Evolutionary conservation across 1,140 invertebrate genomes (phyloP), one percentile per base, ranked within the genome.

Genomic region (Drosophila burlai): DNA sequence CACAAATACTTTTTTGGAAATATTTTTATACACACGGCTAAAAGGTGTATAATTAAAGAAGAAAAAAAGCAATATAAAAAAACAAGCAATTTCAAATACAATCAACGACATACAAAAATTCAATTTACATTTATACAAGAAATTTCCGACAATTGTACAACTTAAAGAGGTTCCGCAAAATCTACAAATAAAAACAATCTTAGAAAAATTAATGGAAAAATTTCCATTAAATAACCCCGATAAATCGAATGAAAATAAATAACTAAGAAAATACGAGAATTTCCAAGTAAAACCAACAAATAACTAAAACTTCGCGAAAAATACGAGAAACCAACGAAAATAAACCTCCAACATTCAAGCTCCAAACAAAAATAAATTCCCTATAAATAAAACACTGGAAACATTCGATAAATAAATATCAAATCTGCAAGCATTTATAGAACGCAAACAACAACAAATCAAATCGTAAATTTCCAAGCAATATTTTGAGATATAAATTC

Each of bases 21-120:
- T 64, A 76, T 75, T 75, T 75, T 49, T 18, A 75, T 74, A 74
- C 71, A 52, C 68, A 52, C 64, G 15, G 63, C 16, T 7, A 38
- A 45, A 24, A 55, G 38, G 47, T 71, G 47, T 46, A 36, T 40
- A 10, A 46, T 46, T 18, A 38, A 65, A 10, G 15, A 16, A 67
- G 36, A 67, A 52, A 68, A 15, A 65, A 49, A 61, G 36, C 38
- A 73, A 58, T 21, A 21, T 26, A 24, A 42, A 69, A 49, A 58
- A 26, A 62, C 47, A 34, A 59, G 38, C 72, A 58, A 65, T 21
- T 40, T 31, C 38, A 68, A 21, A 49, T 18, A 50, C 26, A 36
- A 52, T 26, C 34, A 66, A 68, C 34, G 21, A 57, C 26, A 69
- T 15, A 18, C n/a, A 26, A 47, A 55, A 55, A 11, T 26, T 40